A percentile compares a stretch with the other conserved stretches of the same genome.
phyloP scores from a whole-genome alignment of 2,797 vertebrate species.

The Microctenopoma stevenorrisi region DNA sequence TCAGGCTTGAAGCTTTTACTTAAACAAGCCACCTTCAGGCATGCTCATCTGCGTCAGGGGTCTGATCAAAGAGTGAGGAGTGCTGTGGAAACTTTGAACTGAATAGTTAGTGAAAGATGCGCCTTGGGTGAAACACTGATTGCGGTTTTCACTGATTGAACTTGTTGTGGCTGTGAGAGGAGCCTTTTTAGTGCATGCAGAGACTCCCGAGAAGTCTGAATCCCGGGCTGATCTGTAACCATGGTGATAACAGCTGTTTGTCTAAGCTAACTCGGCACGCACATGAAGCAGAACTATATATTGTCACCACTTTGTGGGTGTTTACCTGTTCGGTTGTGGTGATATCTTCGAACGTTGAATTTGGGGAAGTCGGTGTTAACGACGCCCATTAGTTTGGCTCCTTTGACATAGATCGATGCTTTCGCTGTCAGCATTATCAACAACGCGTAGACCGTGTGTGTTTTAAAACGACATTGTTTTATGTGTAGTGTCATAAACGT shows the following conservation, averaged over 20 bases:
- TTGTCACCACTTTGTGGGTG: conserved; percentile 15
- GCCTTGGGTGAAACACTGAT: conserved; percentile 17
- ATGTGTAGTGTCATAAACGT: conserved; percentile 4
- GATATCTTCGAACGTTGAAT: conserved; percentile 14
- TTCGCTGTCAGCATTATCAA: conserved; percentile 31
- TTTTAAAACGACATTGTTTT: conserved; percentile 15
- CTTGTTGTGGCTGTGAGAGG: conserved; percentile 9
- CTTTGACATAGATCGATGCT: conserved; percentile 6
- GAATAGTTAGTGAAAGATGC: conserved; percentile 19
- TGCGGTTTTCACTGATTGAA: conserved; percentile 37
- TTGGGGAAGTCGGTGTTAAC: conserved; percentile 34
- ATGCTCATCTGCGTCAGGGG: conserved; percentile 57
- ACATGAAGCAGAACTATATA: conserved; percentile 14
- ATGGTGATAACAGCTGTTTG: neutral
- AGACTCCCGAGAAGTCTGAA: neutral
- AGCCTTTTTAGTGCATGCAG: neutral
- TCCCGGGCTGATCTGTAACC: conserved; percentile 12
- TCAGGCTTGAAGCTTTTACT: conserved; percentile 50
- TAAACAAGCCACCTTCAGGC: conserved; percentile 34
- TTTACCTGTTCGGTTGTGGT: conserved; percentile 3
- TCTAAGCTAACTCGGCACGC: conserved; percentile 17
- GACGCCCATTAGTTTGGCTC: conserved; percentile 9
- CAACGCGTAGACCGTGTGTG: conserved; percentile 7
- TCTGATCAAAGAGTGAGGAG: conserved; percentile 44
- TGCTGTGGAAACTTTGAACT: conserved; percentile 45